Percentiles rank a stretch among this genome's conserved stretches.
These are phyloP conservation scores for Drosophila pseudoobscura DNA, from an alignment of 1,140 invertebrate genomes.

Conservation along the genomic window DNA sequence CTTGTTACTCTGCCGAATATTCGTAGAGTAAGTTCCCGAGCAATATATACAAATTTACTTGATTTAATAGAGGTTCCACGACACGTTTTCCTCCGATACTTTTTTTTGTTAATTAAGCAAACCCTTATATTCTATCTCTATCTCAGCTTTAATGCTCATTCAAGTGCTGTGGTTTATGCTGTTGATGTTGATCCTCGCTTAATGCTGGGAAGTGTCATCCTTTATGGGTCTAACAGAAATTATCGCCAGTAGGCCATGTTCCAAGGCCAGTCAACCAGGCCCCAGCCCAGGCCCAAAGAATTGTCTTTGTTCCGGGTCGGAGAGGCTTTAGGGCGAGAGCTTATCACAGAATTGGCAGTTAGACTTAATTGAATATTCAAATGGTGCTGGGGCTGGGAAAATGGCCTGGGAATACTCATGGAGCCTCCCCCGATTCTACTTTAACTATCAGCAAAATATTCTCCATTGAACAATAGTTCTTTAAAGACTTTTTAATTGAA, in stretches of 20 bases:
- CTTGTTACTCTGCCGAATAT: conserved; percentile 53
- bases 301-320: conserved; percentile 2
- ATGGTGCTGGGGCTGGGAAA: conserved; percentile 35
- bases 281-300: conserved; percentile 2
- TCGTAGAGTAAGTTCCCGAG: not conserved
- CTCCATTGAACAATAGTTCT: conserved; percentile 4
- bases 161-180: too few species aligned
- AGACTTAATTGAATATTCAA: conserved; percentile 73
- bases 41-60: conserved; percentile 8
- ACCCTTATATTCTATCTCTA: too few species aligned
- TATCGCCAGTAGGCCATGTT: conserved; percentile 31
- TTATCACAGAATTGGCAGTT: conserved; percentile 74
- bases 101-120: too few species aligned
- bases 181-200: not conserved
- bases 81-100: not conserved
- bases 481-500: conserved; percentile 14
- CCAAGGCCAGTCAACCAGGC: conserved; percentile 22
- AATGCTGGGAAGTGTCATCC: conserved; percentile 1
- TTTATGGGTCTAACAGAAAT: conserved; percentile 28
- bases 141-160: too few species aligned
- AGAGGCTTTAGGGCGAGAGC: conserved; percentile 11
- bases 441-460: conserved; percentile 15
- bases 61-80: not conserved
- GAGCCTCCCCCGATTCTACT: not conserved
- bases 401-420: conserved; percentile 7